Evolutionary conservation across 2,797 vertebrate species (phyloP).

Genomic region (Oryzias dopingdopingensis): DNA sequence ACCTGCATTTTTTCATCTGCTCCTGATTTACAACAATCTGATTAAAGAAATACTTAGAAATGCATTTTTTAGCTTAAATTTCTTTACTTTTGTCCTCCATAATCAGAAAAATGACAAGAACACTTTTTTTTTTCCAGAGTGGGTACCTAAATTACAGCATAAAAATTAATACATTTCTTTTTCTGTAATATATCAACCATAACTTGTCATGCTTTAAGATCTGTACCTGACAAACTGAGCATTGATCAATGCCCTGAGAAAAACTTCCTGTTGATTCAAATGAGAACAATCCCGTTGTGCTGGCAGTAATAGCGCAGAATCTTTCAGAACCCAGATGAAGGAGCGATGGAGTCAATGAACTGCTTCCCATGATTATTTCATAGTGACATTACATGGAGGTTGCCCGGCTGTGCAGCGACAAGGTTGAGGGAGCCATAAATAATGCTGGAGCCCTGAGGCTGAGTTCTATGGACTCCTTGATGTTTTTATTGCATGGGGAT

Average conservation of each 20-base stretch:
- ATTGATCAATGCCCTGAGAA: not conserved
- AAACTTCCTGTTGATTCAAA: not conserved
- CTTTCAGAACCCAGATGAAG: conserved; percentile 14
- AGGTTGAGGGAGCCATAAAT: conserved; percentile 45
- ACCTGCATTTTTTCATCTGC: too few species aligned
- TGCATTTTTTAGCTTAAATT: too few species aligned
- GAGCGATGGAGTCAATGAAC: conserved; percentile 26
- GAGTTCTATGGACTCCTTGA: conserved; percentile 24
- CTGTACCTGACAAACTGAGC: not conserved
- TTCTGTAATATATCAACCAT: too few species aligned
- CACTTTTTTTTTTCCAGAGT: too few species aligned
- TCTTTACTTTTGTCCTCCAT: too few species aligned
- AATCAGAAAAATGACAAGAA: too few species aligned
- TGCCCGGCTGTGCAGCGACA: conserved; percentile 13
- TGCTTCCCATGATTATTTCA: conserved; percentile 53
- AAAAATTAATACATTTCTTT: too few species aligned
- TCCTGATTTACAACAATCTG: too few species aligned
- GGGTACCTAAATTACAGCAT: too few species aligned
- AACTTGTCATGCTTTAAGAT: too few species aligned
- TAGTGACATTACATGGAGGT: conserved; percentile 37
- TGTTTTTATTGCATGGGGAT: conserved; percentile 56
- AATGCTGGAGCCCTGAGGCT: conserved; percentile 32
- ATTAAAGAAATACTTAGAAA: too few species aligned
- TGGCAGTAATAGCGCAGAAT: conserved; percentile 18
- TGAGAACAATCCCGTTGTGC: not conserved